Evolutionary conservation across 1,140 invertebrate genomes (phyloP), one percentile per base, ranked within the genome.

Genomic region (Aradophagus sp.): DNA sequence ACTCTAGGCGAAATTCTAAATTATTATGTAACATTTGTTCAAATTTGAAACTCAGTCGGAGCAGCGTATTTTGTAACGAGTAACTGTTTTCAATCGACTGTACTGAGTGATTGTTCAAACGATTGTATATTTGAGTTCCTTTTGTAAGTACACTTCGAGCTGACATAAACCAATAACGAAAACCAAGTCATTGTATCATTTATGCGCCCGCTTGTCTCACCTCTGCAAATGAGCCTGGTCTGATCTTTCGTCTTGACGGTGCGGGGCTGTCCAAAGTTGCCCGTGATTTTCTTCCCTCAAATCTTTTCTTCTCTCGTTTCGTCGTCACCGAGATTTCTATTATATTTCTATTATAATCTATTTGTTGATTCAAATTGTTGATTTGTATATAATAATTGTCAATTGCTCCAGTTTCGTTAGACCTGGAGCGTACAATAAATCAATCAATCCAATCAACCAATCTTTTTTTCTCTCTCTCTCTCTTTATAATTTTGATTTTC

Each of bases 171-270:
- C 35, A 53, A 13, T 13, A 47, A 16, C 47, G 13, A 53, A 59
- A 45, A 38, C 31, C 2, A 38, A 4, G n/a, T 29, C 5, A 48
- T 67, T 52, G 48, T 53, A 48, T 68, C 34, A 68, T 68, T 61
- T 61, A 27, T 1, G 38, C 13, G 16, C 55, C 14, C 17, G 41
- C 47, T 68, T 53, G 7, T 47, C 15, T 42, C 0, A 39, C 10
- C 35, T 13, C 0, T 20, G 11, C 19, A 7, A 36, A 38, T 42
- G 26, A 39, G 8, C 11, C 2, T 2, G 16, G 17, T 47, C 47
- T 53, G 12, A 20, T 1, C 53, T 47, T 65, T 53, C 12, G 14
- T 52, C 45, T 52, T 5, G 1, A 44, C 5, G 62, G 62, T 67
- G 65, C 41, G 14, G 65, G 65, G 47, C 12, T 53, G 38, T 16